Conservation (phyloP, 2,797 vertebrate genomes). For the Menidia menidia region DNA sequence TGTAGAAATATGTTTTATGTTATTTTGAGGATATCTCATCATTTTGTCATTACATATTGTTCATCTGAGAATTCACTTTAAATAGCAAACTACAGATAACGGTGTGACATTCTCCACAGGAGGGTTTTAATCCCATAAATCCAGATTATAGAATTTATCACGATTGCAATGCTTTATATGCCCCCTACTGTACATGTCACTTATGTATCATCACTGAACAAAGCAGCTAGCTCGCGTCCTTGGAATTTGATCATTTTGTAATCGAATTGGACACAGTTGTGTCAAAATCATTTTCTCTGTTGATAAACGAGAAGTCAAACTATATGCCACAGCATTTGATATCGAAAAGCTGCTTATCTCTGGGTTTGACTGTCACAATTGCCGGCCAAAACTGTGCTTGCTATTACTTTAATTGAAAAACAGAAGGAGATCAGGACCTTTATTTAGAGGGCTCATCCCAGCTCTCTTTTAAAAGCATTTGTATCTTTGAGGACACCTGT, state of each 20-base stretch:
- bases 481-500: conserved; percentile 53
- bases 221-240: conserved; percentile 48
- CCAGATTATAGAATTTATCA: conserved; percentile 48
- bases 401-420: conserved; percentile 42
- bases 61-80: conserved; percentile 11
- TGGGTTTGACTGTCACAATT: conserved; percentile 47
- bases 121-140: conserved; percentile 52
- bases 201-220: conserved; percentile 28
- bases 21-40: conserved; percentile 4
- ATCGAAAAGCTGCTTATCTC: conserved; percentile 38
- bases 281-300: conserved; percentile 36
- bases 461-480: conserved; percentile 37
- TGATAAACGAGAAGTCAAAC: conserved; percentile 34
- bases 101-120: conserved; percentile 15
- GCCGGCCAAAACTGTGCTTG: conserved; percentile 33
- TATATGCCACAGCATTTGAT: conserved; percentile 30
- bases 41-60: conserved; percentile 2
- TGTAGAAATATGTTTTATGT: background rate
- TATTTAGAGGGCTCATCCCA: conserved; percentile 57
- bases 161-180: conserved; percentile 24
- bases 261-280: conserved; percentile 56
- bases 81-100: conserved; percentile 31
- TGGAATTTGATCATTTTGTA: conserved; percentile 32
- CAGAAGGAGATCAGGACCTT: conserved; percentile 42
- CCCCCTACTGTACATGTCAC: conserved; percentile 26